A percentile compares a stretch with the other conserved stretches of the same genome.
phyloP scores from a whole-genome alignment of 2,797 vertebrate genomes.

The Staurois parvus region DNA sequence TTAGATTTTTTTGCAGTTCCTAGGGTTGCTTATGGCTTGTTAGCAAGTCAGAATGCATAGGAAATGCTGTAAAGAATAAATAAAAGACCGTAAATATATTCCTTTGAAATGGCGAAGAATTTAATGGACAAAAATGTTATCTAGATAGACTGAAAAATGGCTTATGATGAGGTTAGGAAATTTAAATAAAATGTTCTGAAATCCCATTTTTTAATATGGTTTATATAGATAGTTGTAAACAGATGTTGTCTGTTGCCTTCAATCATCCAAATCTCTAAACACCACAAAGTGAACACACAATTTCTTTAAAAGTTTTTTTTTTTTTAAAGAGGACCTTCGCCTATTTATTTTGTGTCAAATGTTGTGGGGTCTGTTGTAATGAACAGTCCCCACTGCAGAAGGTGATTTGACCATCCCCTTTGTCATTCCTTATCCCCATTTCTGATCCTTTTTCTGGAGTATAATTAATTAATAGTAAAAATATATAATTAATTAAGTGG shows the following conservation, averaged over 20 bases:
- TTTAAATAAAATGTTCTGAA: neutral
- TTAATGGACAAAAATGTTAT: neutral
- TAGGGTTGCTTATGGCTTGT: too few species aligned
- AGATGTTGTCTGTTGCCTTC: neutral
- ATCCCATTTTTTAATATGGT: neutral
- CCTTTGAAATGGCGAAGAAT: neutral
- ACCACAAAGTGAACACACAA: neutral
- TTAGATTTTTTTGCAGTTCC: neutral
- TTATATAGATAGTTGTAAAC: neutral
- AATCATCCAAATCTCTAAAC: neutral
- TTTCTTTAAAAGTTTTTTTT: too few species aligned
- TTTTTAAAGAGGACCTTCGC: neutral
- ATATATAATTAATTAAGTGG: too few species aligned
- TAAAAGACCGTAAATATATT: neutral
- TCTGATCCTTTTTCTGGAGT: too few species aligned
- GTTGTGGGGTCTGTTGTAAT: neutral
- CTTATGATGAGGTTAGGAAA: neutral
- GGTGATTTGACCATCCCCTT: too few species aligned
- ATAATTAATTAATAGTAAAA: too few species aligned
- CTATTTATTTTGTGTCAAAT: neutral
- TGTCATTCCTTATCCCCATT: too few species aligned
- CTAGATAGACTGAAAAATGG: neutral
- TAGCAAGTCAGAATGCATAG: neutral
- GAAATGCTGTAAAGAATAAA: neutral
- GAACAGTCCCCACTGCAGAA: neutral